A percentile compares a stretch with the other conserved stretches of the same genome.
Conservation (phyloP, 2,113 vertebrate species). For the Macrotus californicus region DNA sequence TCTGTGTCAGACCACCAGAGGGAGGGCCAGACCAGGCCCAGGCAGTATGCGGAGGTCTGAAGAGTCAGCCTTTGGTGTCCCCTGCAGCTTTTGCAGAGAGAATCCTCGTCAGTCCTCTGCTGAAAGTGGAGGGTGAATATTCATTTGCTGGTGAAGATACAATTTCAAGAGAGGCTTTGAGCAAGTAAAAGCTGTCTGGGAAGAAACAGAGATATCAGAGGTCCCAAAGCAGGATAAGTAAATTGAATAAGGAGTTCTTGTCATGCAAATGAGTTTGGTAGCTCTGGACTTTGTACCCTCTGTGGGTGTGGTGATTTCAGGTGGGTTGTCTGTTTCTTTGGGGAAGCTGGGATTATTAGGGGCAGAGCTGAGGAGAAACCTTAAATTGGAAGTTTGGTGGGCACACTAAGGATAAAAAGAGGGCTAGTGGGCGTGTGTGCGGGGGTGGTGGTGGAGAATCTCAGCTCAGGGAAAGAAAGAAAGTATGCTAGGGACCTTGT, state of each 20-base stretch:
- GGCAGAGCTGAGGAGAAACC: background rate
- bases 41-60: background rate
- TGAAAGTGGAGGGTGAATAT: background rate
- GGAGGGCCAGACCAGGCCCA: background rate
- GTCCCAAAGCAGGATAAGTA: background rate
- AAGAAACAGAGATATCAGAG: background rate
- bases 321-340: background rate
- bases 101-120: background rate
- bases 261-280: background rate
- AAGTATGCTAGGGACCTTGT: background rate
- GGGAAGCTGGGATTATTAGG: background rate
- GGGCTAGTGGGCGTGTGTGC: background rate
- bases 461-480: background rate
- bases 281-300: background rate
- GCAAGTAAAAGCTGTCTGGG: background rate
- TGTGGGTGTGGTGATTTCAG: background rate
- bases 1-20: slow-evolving; percentile 14
- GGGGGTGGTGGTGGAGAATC: too few relatives aligned
- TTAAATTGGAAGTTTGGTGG: background rate
- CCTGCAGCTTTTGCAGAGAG: background rate
- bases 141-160: background rate
- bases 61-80: background rate
- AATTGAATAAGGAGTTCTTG: background rate
- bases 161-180: background rate
- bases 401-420: background rate